phyloP scores from a whole-genome alignment of 2,113 vertebrate genomes.

The Amblyornis subalaris region DNA sequence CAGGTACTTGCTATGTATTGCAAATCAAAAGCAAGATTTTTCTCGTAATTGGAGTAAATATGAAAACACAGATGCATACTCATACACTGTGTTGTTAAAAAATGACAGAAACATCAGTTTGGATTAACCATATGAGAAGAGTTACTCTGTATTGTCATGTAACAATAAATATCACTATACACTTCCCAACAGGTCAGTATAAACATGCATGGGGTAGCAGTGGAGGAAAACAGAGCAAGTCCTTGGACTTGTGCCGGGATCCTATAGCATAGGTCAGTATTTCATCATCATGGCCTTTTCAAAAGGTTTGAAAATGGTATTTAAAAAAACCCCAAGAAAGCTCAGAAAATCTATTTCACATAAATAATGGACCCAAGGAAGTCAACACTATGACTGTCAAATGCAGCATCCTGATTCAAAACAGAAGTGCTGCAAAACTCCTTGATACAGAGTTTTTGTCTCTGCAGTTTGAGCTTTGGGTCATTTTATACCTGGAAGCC shows the following conservation, averaged over 20 bases:
- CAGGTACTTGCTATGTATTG: slow-evolving; percentile 21
- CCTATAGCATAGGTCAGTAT: background rate
- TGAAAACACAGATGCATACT: background rate
- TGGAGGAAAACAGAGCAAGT: background rate
- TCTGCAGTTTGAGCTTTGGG: background rate
- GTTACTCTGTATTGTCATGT: background rate
- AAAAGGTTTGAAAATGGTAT: background rate
- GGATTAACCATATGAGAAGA: background rate
- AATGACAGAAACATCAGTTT: background rate
- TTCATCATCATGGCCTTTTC: background rate
- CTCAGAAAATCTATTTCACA: background rate
- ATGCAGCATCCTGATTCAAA: background rate
- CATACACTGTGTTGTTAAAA: background rate
- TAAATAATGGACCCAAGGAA: background rate
- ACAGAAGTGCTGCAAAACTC: background rate
- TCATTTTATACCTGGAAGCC: background rate
- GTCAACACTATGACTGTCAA: background rate
- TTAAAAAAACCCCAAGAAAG: background rate
- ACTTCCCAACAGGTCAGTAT: background rate
- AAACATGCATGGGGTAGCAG: background rate
- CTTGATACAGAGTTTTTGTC: background rate
- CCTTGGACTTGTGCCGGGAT: background rate
- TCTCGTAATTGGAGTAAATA: background rate
- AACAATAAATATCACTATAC: background rate
- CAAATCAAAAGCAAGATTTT: slow-evolving; percentile 49